Base-by-base conservation (phyloP, 2,888 invertebrate genomes). In the Caenorhabditis auriculariae region DNA sequence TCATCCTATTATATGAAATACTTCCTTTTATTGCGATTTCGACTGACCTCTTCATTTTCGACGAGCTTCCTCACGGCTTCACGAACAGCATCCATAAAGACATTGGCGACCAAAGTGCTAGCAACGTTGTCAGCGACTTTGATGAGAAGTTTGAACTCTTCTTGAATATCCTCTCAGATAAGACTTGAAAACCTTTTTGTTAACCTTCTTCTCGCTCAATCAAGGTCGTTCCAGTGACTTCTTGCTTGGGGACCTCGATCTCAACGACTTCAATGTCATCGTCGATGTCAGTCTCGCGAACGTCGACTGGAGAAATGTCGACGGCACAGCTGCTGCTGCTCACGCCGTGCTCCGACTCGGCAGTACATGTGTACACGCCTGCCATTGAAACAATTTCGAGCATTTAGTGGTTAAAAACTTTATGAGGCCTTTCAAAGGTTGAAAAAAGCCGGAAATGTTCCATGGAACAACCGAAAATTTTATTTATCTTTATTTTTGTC, bases 51-150 rank as follows among this genome's bases (percentile, higher is more conserved):
- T 53, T 63, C 63, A 24, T 43, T 54, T 26, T 63, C 58, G 37
- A 54, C 70, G 46, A 73, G 59, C 44, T 59, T 66, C 29, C 50
- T 61, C 42, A 71, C 76, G 23, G 77, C 72, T 58, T 80, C 80
- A 24, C 70, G 52, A 23, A 79, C 66, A 6, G 80, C 78, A 23
- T 75, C 72, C 35, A 80, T 52, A 50, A 80, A 66, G 41, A 80
- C 72, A 27, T 75, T 77, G 6, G 78, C 80, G 17, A 76, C 76
- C 29, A 80, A 66, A 6, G 70, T 63, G 44, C 75, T 69, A 2
- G 77, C 80, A 21, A 80, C 67, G 39, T 69, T 61, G 55, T 80
- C 80, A 21, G 80, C 80, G n/a, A 80, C 80, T 62, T 80, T 80
- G 23, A 80, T 73, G 23, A 80, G 65, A 27, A 79, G 61, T 27